Evolutionary conservation across 2,113 vertebrate species (phyloP).

Genomic region (Toxotes chatareus): DNA sequence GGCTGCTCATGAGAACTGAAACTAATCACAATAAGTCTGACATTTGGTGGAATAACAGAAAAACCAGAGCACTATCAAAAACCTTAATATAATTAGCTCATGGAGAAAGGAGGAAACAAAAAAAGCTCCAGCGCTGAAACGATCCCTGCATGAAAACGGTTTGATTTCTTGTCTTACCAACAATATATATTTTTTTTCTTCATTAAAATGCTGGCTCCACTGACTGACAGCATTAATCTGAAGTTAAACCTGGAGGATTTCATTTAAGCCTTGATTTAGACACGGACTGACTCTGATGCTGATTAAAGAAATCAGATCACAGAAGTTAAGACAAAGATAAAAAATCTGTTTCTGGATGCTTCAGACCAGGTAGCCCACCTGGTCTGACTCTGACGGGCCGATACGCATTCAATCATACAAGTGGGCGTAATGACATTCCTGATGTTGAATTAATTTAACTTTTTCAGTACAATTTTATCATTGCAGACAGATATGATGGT

Average conservation of each 20-base stretch:
- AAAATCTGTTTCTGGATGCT: neutral
- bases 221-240: neutral
- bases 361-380: neutral
- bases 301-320: neutral
- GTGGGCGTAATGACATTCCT: no score
- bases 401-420: no score
- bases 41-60: neutral
- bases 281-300: neutral
- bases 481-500: neutral
- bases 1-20: neutral
- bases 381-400: no score
- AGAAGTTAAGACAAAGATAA: neutral
- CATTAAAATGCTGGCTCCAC: constrained; percentile 1
- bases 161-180: neutral
- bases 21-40: neutral
- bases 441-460: neutral
- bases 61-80: neutral
- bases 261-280: neutral
- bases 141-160: neutral
- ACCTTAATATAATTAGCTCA: neutral
- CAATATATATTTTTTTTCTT: neutral
- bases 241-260: neutral
- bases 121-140: neutral
- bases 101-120: neutral
- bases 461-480: neutral